Percentiles rank a stretch among this genome's conserved stretches.
Conservation (phyloP, 2,888 invertebrate species). For the Lampropteryx suffumata region DNA sequence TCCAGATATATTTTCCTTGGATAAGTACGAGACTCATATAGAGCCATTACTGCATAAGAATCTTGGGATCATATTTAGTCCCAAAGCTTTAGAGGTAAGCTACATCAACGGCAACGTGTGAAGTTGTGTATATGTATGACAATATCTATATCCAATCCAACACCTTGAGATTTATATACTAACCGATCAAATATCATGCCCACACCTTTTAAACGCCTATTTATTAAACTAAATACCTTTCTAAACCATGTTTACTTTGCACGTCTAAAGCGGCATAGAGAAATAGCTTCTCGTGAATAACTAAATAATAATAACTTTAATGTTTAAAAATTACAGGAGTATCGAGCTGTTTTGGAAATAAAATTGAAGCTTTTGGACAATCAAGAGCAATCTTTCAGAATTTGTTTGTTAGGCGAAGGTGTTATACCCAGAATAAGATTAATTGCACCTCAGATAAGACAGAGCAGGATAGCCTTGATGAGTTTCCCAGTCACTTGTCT, state of each 20-base stretch:
- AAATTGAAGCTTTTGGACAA: slow-evolving; percentile 66
- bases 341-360: slow-evolving; percentile 71
- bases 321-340: slow-evolving; percentile 55
- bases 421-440: slow-evolving; percentile 69
- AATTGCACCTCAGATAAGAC: slow-evolving; percentile 51
- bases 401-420: slow-evolving; percentile 74
- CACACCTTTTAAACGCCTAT: too few relatives aligned
- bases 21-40: slow-evolving; percentile 68
- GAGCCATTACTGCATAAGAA: slow-evolving; percentile 71
- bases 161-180: too few relatives aligned
- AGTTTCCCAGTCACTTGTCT: slow-evolving; percentile 70
- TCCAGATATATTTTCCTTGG: slow-evolving; percentile 62
- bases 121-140: background rate
- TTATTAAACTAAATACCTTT: too few relatives aligned
- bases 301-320: too few relatives aligned
- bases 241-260: too few relatives aligned
- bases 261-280: too few relatives aligned
- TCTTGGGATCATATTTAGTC: slow-evolving; percentile 67
- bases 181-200: too few relatives aligned
- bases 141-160: too few relatives aligned
- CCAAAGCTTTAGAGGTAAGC: slow-evolving; percentile 63
- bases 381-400: slow-evolving; percentile 65
- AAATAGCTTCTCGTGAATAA: too few relatives aligned
- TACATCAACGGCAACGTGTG: background rate
- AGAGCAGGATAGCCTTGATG: slow-evolving; percentile 51